Conservation (phyloP, 2,113 vertebrate genomes). For the Vanacampus margaritifer region DNA sequence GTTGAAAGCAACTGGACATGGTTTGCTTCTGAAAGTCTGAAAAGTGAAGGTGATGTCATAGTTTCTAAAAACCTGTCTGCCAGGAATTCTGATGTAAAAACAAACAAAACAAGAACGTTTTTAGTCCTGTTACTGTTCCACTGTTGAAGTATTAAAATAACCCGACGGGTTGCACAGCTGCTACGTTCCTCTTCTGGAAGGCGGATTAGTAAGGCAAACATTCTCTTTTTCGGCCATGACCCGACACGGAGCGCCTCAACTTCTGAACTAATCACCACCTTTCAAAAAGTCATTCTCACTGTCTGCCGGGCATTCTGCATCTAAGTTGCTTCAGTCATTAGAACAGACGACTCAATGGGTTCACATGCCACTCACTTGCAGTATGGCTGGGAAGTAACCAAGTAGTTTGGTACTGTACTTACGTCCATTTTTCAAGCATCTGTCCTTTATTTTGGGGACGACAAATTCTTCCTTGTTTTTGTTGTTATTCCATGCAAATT, state of each 20-base stretch:
- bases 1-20: too few relatives aligned
- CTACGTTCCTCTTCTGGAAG: conserved; percentile 31
- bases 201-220: conserved; percentile 43
- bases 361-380: background rate
- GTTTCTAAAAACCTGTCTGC: background rate
- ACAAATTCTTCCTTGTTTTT: background rate
- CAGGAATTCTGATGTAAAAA: background rate
- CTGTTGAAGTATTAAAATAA: conserved; percentile 35
- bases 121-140: background rate
- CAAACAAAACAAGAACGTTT: background rate
- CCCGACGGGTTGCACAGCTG: conserved; percentile 19
- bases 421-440: background rate
- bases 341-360: background rate
- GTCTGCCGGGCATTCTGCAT: background rate
- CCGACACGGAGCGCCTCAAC: background rate
- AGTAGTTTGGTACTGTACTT: background rate
- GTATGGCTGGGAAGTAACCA: background rate
- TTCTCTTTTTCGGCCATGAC: background rate
- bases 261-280: conserved; percentile 1
- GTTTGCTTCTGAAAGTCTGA: background rate
- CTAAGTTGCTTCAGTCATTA: background rate
- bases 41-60: background rate
- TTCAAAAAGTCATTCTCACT: conserved; percentile 4
- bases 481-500: background rate
- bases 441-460: background rate